Evolutionary conservation across 2,797 vertebrate species (phyloP).

Genomic region (Rhodeus uyekii): DNA sequence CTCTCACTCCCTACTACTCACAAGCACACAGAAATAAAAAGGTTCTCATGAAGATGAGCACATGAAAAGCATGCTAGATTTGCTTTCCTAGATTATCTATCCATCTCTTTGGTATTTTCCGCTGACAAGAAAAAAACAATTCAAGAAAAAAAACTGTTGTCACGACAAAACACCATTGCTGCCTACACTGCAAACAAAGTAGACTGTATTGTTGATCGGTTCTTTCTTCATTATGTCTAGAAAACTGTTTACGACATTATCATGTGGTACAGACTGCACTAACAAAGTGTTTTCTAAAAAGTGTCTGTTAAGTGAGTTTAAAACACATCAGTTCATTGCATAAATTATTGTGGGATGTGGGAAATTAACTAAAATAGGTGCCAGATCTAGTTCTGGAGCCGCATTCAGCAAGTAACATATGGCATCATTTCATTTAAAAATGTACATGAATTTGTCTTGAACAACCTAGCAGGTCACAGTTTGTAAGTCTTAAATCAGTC

Average conservation of each 20-base stretch:
- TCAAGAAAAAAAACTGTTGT: not conserved
- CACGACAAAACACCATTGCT: not conserved
- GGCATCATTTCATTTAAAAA: not conserved
- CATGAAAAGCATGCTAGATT: not conserved
- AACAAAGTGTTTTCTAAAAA: not conserved
- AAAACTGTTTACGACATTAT: not conserved
- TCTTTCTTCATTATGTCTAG: not conserved
- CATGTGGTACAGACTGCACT: not conserved
- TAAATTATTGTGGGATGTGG: not conserved
- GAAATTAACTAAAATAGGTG: not conserved
- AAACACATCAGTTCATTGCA: too few relatives aligned
- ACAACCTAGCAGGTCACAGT: not conserved
- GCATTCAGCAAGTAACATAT: not conserved
- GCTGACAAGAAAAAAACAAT: not conserved
- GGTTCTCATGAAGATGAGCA: not conserved
- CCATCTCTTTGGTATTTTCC: not conserved
- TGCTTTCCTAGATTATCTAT: not conserved
- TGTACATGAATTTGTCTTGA: not conserved
- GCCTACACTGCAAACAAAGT: not conserved
- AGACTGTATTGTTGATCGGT: not conserved
- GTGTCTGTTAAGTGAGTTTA: not conserved
- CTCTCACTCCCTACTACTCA: not conserved
- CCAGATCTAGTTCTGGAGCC: constrained; percentile 3
- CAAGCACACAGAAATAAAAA: not conserved
- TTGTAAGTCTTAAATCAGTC: not conserved